These are phyloP conservation scores for Diaphora mendica DNA, from an alignment of 2,888 invertebrate species.

Conservation along the genomic window DNA sequence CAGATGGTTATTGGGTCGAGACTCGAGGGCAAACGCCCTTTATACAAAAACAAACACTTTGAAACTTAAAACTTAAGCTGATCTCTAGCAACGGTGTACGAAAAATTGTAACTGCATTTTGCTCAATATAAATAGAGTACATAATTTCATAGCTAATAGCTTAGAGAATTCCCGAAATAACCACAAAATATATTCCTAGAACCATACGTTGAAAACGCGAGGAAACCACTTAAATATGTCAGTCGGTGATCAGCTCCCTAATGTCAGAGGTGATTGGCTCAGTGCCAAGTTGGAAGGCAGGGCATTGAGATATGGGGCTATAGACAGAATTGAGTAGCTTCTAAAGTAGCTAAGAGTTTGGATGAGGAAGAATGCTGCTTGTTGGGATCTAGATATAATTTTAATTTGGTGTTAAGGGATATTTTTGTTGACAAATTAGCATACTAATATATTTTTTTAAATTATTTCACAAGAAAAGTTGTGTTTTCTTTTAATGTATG, in stretches of 20 bases:
- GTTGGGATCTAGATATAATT: background rate
- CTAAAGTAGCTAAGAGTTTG: background rate
- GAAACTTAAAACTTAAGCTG: background rate
- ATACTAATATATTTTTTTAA: no score
- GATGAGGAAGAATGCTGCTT: background rate
- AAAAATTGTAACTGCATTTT: background rate
- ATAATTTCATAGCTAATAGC: background rate
- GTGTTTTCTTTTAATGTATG: no score
- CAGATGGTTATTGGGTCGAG: no score
- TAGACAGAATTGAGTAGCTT: constrained; percentile 23
- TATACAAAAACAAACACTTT: no score
- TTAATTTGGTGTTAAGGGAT: background rate
- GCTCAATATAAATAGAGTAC: background rate
- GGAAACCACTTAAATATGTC: constrained; percentile 57
- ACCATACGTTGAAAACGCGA: constrained; percentile 36
- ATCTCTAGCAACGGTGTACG: background rate
- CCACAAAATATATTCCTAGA: constrained; percentile 32
- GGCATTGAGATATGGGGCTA: constrained; percentile 27
- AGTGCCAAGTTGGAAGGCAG: constrained; percentile 46
- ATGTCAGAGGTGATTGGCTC: constrained; percentile 65
- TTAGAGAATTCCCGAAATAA: constrained; percentile 15
- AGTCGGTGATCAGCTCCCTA: constrained; percentile 51
- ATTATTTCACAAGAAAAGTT: no score
- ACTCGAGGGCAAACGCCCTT: no score
- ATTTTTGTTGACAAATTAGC: no score